phyloP scores from a whole-genome alignment of 2,797 vertebrate species.

The Decapterus maruadsi region DNA sequence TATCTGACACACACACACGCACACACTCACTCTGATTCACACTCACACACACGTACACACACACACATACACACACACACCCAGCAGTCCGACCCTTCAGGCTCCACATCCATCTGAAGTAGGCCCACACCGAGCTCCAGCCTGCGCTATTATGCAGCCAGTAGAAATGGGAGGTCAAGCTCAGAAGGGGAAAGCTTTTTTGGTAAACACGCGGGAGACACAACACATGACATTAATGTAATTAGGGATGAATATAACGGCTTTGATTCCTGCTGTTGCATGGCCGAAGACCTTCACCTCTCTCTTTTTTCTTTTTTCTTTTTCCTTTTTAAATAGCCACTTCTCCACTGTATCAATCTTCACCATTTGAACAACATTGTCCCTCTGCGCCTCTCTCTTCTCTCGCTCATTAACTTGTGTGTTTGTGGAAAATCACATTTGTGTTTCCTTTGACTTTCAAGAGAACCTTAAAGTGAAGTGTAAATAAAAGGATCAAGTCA shows the following conservation, averaged over 20 bases:
- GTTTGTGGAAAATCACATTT: constrained; percentile 15
- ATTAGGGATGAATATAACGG: constrained; percentile 75
- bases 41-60: background rate
- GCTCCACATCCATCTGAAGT: constrained; percentile 53
- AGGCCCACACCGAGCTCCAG: constrained; percentile 72
- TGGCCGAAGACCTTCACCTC: constrained; percentile 22
- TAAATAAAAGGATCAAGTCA: constrained; percentile 26
- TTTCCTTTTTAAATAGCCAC: background rate
- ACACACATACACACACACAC: background rate
- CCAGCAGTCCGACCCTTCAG: constrained; percentile 57
- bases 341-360: constrained; percentile 7
- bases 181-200: constrained; percentile 67
- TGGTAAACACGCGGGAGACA: constrained; percentile 81
- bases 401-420: background rate
- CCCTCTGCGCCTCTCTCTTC: constrained; percentile 6
- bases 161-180: constrained; percentile 81
- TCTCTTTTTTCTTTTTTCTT: background rate
- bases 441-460: background rate
- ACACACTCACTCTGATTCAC: background rate
- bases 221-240: constrained; percentile 82
- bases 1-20: constrained; percentile 46
- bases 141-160: constrained; percentile 84
- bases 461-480: background rate
- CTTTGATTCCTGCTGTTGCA: constrained; percentile 64
- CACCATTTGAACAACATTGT: background rate